Base-by-base conservation (phyloP, 2,888 invertebrate species). In the Hirtodrosophila confusa region DNA sequence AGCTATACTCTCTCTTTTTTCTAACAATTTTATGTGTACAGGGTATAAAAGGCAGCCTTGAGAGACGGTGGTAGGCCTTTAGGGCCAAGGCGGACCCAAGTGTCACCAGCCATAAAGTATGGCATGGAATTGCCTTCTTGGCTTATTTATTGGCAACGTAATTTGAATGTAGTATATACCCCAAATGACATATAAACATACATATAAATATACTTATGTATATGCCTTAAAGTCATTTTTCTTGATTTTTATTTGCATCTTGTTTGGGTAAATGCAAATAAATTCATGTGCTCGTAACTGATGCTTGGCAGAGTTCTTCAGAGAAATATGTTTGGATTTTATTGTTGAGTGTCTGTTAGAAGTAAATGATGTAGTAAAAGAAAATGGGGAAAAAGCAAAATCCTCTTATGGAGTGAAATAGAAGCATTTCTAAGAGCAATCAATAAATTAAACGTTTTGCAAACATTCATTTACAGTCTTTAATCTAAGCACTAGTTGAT, bases 21-120 rank as follows among this genome's bases (percentile, higher is more conserved):
- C 17, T 17, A 27, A 6, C 6, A 27, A 27, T 27, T 27, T 27
- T 0, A 27, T 27, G 5, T 27, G 27, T 31, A 31, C 31, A 31
- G 31, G 31, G 9, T 31, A 31, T 31, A 27, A 27, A n/a, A 3
- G 9, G 27, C 23, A 37, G 48, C 27, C 8, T 27, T 48, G 43
- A 7, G 9, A 43, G 67, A 65, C 33, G 51, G 39, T 33, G 35
- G 33, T 45, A 66, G 29, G 51, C 55, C 70, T 69, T 37, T 31
- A 44, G 47, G 43, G 33, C 24, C 37, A 33, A 17, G 53, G 29
- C 17, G 55, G 12, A 11, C 64, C 69, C 69, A 70, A 75, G 33
- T 79, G 80, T 58, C 80, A 40, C 29, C 56, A 58, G 57, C 63
- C 73, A 72, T 76, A 80, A 77, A 77, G 68, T 76, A 58, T 67